Base-by-base conservation (phyloP, 2,797 vertebrate species). In the Galago senegalensis region DNA sequence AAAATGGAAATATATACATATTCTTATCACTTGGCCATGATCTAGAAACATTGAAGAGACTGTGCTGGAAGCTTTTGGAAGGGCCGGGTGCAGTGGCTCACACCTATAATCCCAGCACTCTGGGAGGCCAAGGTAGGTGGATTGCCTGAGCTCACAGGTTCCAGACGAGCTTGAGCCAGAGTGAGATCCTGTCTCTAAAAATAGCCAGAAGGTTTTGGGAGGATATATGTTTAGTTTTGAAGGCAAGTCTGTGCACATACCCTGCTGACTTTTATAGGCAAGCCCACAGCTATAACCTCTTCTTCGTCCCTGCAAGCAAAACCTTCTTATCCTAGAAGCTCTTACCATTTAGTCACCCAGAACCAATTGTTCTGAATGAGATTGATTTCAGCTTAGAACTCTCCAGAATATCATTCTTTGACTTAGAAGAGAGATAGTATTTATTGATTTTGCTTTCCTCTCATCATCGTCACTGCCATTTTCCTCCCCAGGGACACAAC, bases 401-500 rank as follows among this genome's bases (percentile, higher is more conserved):
- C 96, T 93, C 49, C 23, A 88, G 31, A 61, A 93, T 82, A 81
- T 43, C 10, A 1, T 93, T 9, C 18, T 83, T 86, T 82, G 31
- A 90, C 53, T 72, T 87, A 65, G 16, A n/a, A 61, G 23, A 17
- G 23, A 89, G 18, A 37, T 92, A 69, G 20, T 21, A 79, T 86
- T 60, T 43, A 65, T 79, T 73, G 58, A 73, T 87, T 75, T 94
- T 91, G 14, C 58, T 87, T 29, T 37, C 49, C 76, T 76, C 67
- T 79, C 58, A 85, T 87, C 5, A 92, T 87, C 87, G 96, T 70
- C 73, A 5, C 94, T 97, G 58, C 43, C 29, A 8, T 96, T 92
- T 96, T 83, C 16, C 84, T 96, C 46, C 53, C 23, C 97, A 99
- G 99, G 98, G 99, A 99, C 96, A 99, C 99, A 0, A 99, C 99